Base-by-base conservation (phyloP, 2,888 invertebrate genomes). In the Dyspetes luteomarginatus region DNA sequence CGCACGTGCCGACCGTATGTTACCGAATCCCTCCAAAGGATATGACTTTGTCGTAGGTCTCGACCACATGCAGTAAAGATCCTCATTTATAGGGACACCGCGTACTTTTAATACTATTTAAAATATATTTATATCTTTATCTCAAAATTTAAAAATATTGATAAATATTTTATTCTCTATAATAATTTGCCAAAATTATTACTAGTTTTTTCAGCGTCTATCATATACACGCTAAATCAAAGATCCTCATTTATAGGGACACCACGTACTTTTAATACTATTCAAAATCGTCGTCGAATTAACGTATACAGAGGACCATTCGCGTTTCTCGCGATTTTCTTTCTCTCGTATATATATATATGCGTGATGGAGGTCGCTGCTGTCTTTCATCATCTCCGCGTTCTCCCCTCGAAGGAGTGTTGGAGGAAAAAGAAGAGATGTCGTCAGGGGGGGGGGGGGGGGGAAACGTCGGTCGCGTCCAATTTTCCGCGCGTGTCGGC, bases 1-100 rank as follows among this genome's bases (percentile, higher is more conserved):
- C 83, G 87, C 88, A 89, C 89, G 89, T 89, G 88, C 86, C 87
- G 83, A 85, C 87, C 89, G 87, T 83, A 89, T 89, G 88, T 86
- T 86, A 81, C 84, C 82, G 50, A 82, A 84, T 73, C 83, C 79
- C 78, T 72, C 50, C 64, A 67, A 71, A 36, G 24, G 41, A 62
- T 45, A 80, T 68, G 55, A 74, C 68, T 80, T 75, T 75, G 77
- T 77, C 79, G 71, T 76, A 80, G 80, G 75, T 72, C 72, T 41
- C 75, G 67, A 56, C 60, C 7, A 22, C n/a, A n/a, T n/a, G n/a
- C 41, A 55, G 30, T 28, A 52, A 7, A 52, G 48, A 36, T 50
- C 15, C 50, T 73, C 52, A 28, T 71, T 71, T 22, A 71, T 30
- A 15, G 26, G 17, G 17, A 41, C 28, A 30, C 48, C 69, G 9